Evolutionary conservation across 2,113 vertebrate genomes (phyloP), one percentile per base, ranked within the genome.

Genomic region (Piaya cayana): DNA sequence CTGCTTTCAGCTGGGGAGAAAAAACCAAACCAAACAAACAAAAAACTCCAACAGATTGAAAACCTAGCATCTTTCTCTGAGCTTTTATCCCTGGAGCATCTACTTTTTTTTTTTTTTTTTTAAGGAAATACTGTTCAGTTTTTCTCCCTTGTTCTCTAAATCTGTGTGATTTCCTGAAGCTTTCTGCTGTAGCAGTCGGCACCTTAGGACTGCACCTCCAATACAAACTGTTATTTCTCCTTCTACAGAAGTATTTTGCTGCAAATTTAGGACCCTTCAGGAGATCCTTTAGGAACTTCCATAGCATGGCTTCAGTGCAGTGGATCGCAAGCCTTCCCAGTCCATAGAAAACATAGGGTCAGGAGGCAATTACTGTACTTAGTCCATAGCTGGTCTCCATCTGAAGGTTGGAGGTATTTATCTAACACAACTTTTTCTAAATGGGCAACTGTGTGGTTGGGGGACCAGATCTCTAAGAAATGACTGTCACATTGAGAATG

Each of bases 391-490:
- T 65, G 30, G n/a, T 56, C 34, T 82, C 30, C 3, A 0, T 85
- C 62, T 69, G 30, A 17, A 62, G 19, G 21, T 29, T 78, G 19
- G 14, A 84, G 36, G 27, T 65, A 21, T 72, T 86, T 88, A 32
- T 32, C 30, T 10, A 0, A 42, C 19, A 2, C 34, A 18, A 5
- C 6, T 79, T 52, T 79, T 81, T 55, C 55, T 58, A 2, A 8
- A 4, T n/a, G 29, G 47, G 43, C 39, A 72, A 26, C 27, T 72
- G 7, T 49, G 47, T 2, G 1, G 9, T 17, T 1, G 3, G 12
- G 36, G 9, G 20, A 60, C 26, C 21, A 86, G 34, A 36, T 37
- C 12, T 11, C 29, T 37, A 29, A 62, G 62, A 91, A 81, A 70
- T 55, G 56, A 53, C 47, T 81, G 23, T 15, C 32, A 13, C 8